Percentiles rank a stretch among this genome's conserved stretches.
These are phyloP conservation scores for Diabrotica balteata DNA, from an alignment of 2,888 invertebrate species.

Conservation along the genomic window DNA sequence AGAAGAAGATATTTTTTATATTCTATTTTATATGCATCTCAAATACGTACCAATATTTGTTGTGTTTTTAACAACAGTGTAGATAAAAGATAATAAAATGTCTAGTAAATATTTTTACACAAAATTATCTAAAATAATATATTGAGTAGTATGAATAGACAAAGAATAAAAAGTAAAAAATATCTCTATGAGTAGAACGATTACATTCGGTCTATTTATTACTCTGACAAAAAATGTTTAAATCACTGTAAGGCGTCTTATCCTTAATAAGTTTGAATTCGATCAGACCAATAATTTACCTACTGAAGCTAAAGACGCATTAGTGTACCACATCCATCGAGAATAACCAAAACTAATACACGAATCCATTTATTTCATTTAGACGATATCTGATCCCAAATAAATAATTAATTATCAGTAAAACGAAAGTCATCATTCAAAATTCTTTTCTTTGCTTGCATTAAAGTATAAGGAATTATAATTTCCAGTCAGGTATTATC, in stretches of 20 bases:
- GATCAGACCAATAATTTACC: background rate
- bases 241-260: background rate
- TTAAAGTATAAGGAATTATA: constrained; percentile 35
- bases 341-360: constrained; percentile 13
- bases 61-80: too few species aligned
- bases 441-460: constrained; percentile 19
- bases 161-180: too few species aligned
- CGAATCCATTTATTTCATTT: constrained; percentile 20
- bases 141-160: too few species aligned
- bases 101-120: too few species aligned
- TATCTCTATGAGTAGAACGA: too few species aligned
- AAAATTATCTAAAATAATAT: too few species aligned
- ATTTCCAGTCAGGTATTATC: constrained; percentile 36
- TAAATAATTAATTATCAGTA: constrained; percentile 30
- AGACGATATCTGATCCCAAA: constrained; percentile 20
- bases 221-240: too few species aligned
- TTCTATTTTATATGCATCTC: too few species aligned
- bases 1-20: too few species aligned
- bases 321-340: constrained; percentile 10
- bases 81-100: too few species aligned
- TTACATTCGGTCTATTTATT: too few species aligned
- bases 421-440: constrained; percentile 35
- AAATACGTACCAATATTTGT: too few species aligned
- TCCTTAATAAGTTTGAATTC: background rate
- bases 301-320: background rate